phyloP scores from a whole-genome alignment of 2,113 vertebrate genomes.

The Ctenomys sociabilis region DNA sequence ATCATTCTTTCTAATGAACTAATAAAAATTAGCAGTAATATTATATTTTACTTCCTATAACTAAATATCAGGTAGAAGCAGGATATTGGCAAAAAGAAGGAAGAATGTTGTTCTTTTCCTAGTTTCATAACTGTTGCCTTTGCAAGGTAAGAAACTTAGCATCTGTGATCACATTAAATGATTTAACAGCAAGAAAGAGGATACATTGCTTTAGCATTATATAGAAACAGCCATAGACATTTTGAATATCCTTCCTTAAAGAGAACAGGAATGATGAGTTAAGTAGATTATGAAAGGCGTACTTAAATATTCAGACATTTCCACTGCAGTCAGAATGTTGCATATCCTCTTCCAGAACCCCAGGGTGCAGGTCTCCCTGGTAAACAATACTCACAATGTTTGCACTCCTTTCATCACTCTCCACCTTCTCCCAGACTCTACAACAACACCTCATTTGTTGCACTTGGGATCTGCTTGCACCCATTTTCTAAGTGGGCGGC shows the following conservation, averaged over 20 bases:
- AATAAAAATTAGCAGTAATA: too few relatives aligned
- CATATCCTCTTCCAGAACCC: neutral
- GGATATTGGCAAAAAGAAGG: neutral
- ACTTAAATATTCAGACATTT: neutral
- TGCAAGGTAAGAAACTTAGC: neutral
- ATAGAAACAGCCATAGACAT: neutral
- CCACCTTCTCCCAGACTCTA: neutral
- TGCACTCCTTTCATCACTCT: neutral
- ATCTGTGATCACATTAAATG: neutral
- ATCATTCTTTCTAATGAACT: too few relatives aligned
- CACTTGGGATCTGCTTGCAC: neutral
- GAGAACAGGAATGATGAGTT: neutral
- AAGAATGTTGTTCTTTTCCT: neutral
- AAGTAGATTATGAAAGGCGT: neutral
- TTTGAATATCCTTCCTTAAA: neutral
- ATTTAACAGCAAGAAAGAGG: neutral
- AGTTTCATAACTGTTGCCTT: neutral
- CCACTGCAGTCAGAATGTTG: neutral
- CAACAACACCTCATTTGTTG: neutral
- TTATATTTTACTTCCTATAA: neutral
- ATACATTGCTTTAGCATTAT: neutral
- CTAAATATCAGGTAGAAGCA: neutral
- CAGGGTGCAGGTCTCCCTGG: neutral
- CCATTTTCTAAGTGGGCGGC: neutral
- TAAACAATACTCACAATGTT: neutral